phyloP scores from a whole-genome alignment of 2,797 vertebrate genomes.

The Danio albolineatus region DNA sequence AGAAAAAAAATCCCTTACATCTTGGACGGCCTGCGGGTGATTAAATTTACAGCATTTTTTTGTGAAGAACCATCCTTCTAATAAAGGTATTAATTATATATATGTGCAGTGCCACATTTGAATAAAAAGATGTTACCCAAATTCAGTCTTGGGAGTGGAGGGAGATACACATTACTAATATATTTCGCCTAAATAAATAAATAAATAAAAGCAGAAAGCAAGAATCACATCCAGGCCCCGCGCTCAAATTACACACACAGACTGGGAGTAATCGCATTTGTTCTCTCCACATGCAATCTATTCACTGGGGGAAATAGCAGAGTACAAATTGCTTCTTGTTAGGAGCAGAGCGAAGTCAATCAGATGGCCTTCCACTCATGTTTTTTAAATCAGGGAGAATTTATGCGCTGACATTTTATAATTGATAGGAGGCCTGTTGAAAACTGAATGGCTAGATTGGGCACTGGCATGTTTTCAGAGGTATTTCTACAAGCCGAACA shows the following conservation, averaged over 20 bases:
- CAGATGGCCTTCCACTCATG: conserved; percentile 47
- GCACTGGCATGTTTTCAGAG: conserved; percentile 9
- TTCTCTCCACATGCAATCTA: conserved; percentile 33
- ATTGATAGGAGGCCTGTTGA: conserved; percentile 47
- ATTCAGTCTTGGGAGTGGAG: conserved; percentile 5
- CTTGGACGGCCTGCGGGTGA: too few species aligned
- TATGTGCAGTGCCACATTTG: too few species aligned
- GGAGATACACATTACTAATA: not conserved
- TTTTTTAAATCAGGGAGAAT: conserved; percentile 60
- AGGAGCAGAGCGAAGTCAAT: conserved; percentile 48
- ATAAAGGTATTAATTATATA: not conserved
- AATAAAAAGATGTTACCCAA: conserved; percentile 4
- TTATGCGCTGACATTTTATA: conserved; percentile 58
- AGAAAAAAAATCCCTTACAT: too few species aligned
- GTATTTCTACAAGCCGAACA: not conserved
- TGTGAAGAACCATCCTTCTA: too few species aligned
- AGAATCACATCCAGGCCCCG: not conserved
- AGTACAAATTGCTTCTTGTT: conserved; percentile 56
- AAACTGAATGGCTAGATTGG: conserved; percentile 29
- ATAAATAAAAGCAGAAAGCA: conserved; percentile 8
- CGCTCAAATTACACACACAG: conserved; percentile 38
- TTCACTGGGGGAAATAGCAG: conserved; percentile 28
- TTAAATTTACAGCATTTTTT: too few species aligned
- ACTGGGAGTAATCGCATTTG: conserved; percentile 24
- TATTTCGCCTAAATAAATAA: conserved; percentile 5